phyloP scores from a whole-genome alignment of 1,140 invertebrate species.

The Vanessa tameamea region DNA sequence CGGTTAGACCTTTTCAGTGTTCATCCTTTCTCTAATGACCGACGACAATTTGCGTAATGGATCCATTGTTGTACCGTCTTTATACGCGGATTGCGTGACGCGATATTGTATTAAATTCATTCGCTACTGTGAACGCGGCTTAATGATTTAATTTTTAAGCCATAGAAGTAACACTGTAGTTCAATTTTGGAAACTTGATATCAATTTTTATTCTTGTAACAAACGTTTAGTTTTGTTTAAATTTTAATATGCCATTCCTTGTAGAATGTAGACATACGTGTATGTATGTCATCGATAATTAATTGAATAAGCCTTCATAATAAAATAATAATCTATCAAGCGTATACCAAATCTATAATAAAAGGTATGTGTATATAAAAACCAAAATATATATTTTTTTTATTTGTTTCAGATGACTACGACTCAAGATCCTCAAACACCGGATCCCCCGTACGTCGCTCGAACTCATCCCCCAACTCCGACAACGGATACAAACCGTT shows the following conservation, averaged over 20 bases:
- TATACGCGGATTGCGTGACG: slow-evolving; percentile 65
- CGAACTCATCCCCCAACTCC: slow-evolving; percentile 65
- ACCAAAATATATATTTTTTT: background rate
- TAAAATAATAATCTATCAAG: no score
- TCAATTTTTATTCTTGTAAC: no score
- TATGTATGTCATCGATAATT: no score
- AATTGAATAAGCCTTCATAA: no score
- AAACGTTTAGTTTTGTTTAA: no score
- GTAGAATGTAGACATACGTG: no score
- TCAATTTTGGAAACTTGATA: no score
- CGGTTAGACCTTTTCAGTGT: slow-evolving; percentile 49
- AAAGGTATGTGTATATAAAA: background rate
- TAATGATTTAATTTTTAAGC: background rate
- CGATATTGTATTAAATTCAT: slow-evolving; percentile 51
- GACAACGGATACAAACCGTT: slow-evolving; percentile 70
- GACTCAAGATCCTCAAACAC: slow-evolving; percentile 77
- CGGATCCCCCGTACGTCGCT: slow-evolving; percentile 60
- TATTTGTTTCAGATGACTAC: slow-evolving; percentile 80
- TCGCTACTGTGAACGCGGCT: slow-evolving; percentile 23
- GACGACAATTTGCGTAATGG: slow-evolving; percentile 72
- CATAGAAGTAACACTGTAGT: background rate
- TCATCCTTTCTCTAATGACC: slow-evolving; percentile 45
- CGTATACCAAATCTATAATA: no score
- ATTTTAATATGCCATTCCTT: no score
- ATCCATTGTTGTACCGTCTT: slow-evolving; percentile 63